Evolutionary conservation across 2,888 invertebrate species (phyloP), one percentile per base, ranked within the genome.

Genomic region (Sturmia bella): DNA sequence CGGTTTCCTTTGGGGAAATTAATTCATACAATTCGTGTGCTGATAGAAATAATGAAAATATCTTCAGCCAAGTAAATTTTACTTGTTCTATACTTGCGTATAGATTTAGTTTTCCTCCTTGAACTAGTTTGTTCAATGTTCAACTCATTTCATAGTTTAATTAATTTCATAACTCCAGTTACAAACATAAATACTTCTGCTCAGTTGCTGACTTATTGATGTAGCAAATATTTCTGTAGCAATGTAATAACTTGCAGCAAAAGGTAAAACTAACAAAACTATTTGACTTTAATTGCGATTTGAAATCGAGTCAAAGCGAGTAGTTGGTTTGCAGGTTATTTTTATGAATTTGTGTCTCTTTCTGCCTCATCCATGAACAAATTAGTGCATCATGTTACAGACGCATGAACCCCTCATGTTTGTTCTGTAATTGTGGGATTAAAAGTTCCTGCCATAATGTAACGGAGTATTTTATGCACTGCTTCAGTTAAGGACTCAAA

Each of bases 1-100:
- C 50, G 59, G 61, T 32, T 52, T 59, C 61, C 72, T 52, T 27
- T 41, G 41, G 61, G 52, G 52, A 61, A 61, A 72, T 43, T 61
- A 43, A 57, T 69, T 57, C 17, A 56, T 45, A 37, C 19, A 12
- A 56, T 32, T 45, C 19, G 56, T 37, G 19, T 32, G 56, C 39
- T 56, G 54, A 43, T 56, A 24, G 54, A 15, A 15, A 24, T 27
- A 9, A 68, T 56, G 12, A 13, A 13, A n/a, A 15, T n/a, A n/a
- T n/a, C 15, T 45, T 24, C n/a, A 15, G 27, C 24, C 12, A 6
- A 54, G 9, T 21, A 15, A 2, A 13, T 27, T 27, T 27, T 27
- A 27, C 27, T 27, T 27, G 9, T 19, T 41, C 21, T 69, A 21
- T 15, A 48, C 13, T 24, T 27, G 2, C 45, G 12, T 39, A 24